Conservation (phyloP, 2,113 vertebrate genomes). For the Antennarius striatus region DNA sequence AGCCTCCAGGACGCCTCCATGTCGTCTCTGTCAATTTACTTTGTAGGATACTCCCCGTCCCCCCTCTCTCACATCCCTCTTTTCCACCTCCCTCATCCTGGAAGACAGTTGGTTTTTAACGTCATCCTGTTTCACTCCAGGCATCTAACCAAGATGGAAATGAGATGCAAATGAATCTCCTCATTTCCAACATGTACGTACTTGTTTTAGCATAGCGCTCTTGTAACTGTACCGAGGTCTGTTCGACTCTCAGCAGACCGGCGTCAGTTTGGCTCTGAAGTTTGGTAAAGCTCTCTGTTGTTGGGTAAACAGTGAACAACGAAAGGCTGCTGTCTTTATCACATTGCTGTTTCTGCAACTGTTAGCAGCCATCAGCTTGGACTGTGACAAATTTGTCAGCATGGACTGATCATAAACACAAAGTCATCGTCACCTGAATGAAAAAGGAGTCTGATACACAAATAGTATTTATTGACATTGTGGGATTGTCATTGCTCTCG, state of each 20-base stretch:
- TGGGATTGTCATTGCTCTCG: constrained; percentile 23
- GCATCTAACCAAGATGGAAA: constrained; percentile 73
- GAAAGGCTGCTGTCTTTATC: constrained; percentile 52
- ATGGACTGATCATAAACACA: neutral
- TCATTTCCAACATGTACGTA: constrained; percentile 46
- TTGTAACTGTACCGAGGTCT: constrained; percentile 45
- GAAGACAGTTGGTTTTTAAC: constrained; percentile 57
- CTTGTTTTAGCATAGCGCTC: constrained; percentile 34
- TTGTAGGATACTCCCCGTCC: constrained; percentile 24
- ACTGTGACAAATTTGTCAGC: neutral
- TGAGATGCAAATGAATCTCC: constrained; percentile 80
- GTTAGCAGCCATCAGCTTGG: constrained; percentile 17
- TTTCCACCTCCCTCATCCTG: constrained; percentile 31
- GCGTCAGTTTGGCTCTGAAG: constrained; percentile 1
- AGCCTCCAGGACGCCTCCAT: constrained; percentile 45
- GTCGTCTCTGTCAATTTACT: constrained; percentile 58
- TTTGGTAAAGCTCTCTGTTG: constrained; percentile 28
- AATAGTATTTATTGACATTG: constrained; percentile 49
- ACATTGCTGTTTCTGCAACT: constrained; percentile 13
- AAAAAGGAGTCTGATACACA: constrained; percentile 5
- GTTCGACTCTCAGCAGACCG: constrained; percentile 13
- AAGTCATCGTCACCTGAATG: neutral
- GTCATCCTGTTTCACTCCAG: constrained; percentile 43
- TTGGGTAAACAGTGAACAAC: constrained; percentile 60
- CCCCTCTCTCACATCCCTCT: constrained; percentile 5